Percentiles rank a stretch among this genome's conserved stretches.
phyloP scores from a whole-genome alignment of 2,888 invertebrate genomes.

The Drosophila nr. perissopoda region DNA sequence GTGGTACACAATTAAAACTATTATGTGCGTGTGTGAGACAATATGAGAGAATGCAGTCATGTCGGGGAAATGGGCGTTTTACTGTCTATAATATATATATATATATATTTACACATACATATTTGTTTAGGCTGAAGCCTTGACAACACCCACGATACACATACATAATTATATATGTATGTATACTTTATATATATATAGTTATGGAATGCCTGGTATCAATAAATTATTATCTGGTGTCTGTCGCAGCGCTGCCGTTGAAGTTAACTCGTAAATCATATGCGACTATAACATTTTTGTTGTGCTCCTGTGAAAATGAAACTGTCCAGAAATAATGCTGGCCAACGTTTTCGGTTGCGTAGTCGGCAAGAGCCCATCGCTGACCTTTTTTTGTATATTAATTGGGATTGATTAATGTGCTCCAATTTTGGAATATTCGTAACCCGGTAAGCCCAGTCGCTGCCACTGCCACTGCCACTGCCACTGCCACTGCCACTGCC shows the following conservation, averaged over 20 bases:
- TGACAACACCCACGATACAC: conserved; percentile 23
- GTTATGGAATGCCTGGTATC: conserved; percentile 62
- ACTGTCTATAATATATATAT: neutral
- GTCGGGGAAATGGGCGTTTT: conserved; percentile 4
- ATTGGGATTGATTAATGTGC: conserved; percentile 77
- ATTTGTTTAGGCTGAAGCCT: conserved; percentile 5
- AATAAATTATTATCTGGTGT: conserved; percentile 77
- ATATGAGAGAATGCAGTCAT: conserved; percentile 20
- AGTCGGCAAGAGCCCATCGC: conserved; percentile 18
- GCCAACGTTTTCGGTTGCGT: conserved; percentile 2
- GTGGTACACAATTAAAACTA: conserved; percentile 8
- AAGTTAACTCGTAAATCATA: conserved; percentile 70
- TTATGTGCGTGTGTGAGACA: conserved; percentile 14
- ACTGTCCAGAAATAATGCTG: conserved; percentile 22
- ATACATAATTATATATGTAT: conserved; percentile 8
- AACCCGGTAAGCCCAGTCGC: conserved; percentile 38
- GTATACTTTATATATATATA: neutral
- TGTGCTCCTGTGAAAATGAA: conserved; percentile 40
- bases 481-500: neutral
- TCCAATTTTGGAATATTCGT: conserved; percentile 66
- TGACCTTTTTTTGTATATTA: conserved; percentile 58
- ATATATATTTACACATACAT: neutral
- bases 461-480: neutral
- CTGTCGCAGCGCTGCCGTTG: conserved; percentile 47
- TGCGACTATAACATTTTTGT: conserved; percentile 43